Percentiles rank a stretch among this genome's conserved stretches.
These are phyloP conservation scores for Pheosia gnoma DNA, from an alignment of 2,888 invertebrate genomes.

Conservation along the genomic window DNA sequence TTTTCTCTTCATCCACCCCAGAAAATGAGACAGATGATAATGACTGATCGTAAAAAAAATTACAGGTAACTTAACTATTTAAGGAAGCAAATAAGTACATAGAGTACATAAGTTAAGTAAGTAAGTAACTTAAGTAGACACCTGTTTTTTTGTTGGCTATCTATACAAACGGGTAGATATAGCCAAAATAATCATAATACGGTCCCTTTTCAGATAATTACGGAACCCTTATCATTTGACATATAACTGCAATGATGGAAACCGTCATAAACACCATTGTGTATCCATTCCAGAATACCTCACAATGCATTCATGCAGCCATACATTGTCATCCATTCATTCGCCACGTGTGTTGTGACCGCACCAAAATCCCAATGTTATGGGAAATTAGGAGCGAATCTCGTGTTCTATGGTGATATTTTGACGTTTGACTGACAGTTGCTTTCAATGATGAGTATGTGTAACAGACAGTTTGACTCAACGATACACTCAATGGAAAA, in stretches of 20 bases:
- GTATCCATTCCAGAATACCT: conserved; percentile 16
- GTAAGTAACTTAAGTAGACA: too few species aligned
- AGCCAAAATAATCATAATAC: too few species aligned
- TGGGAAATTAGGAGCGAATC: conserved; percentile 67
- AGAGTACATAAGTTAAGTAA: too few species aligned
- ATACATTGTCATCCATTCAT: conserved; percentile 34
- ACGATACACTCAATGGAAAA: too few species aligned
- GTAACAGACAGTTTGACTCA: conserved; percentile 64
- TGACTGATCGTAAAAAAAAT: too few species aligned
- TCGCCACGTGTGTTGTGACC: conserved; percentile 50
- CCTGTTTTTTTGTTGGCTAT: too few species aligned
- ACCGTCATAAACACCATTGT: conserved; percentile 10
- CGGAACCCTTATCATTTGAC: neutral
- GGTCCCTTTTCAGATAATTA: neutral
- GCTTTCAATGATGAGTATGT: conserved; percentile 74
- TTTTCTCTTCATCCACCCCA: too few species aligned
- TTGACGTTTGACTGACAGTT: conserved; percentile 81
- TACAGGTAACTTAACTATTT: too few species aligned
- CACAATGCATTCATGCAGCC: conserved; percentile 37
- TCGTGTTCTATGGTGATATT: conserved; percentile 59
- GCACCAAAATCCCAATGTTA: conserved; percentile 57
- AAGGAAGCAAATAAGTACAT: too few species aligned
- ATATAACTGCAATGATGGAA: neutral
- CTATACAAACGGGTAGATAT: too few species aligned
- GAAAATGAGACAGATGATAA: too few species aligned